Evolutionary conservation across 2,113 vertebrate genomes (phyloP), one percentile per base, ranked within the genome.

Genomic region (Ancistrus triradiatus): DNA sequence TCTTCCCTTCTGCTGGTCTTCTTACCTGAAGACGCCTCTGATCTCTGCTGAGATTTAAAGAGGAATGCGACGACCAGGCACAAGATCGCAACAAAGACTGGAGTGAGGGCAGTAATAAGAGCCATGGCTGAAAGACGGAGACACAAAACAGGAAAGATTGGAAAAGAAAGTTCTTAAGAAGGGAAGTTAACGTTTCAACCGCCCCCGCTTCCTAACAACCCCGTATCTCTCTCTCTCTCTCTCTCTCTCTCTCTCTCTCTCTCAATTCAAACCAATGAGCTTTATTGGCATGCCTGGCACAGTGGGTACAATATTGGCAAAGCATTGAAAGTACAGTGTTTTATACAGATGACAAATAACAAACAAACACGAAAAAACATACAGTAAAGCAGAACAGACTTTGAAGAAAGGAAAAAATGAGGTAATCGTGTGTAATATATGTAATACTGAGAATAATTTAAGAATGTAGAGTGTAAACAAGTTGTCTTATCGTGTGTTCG

Each of bases 41-140:
- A 63, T 0, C 63, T 68, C 8, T 64, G 71, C 3, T 68, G 74
- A 56, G 69, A 87, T 74, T 86, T 80, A 76, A 92, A 73, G 65
- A 97, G 64, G 59, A 87, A 74, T 1, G 78, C 86, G 9, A 92
- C 31, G 58, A 94, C 74, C 73, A 93, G 48, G 62, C 95, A 95
- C 63, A 95, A 68, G 33, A 92, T 25, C 0, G 88, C 87, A 3
- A 84, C 76, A 57, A 95, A 85, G 3, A 91, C 55, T 0, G 95
- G 90, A 1, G 91, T 95, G 33, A 98, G 74, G 40, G 81, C 72
- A 11, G 90, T 83, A 58, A 91, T 79, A 1, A 89, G 21, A 19
- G 76, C 81, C 93, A 97, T 98, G 40, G 10, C 18, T 50, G 24
- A 5, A 1, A 27, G 17, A 6, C 14, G 14, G 24, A 27, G 18